These are phyloP conservation scores for Lineus longissimus DNA, from an alignment of 1,140 invertebrate species.

Conservation along the genomic window DNA sequence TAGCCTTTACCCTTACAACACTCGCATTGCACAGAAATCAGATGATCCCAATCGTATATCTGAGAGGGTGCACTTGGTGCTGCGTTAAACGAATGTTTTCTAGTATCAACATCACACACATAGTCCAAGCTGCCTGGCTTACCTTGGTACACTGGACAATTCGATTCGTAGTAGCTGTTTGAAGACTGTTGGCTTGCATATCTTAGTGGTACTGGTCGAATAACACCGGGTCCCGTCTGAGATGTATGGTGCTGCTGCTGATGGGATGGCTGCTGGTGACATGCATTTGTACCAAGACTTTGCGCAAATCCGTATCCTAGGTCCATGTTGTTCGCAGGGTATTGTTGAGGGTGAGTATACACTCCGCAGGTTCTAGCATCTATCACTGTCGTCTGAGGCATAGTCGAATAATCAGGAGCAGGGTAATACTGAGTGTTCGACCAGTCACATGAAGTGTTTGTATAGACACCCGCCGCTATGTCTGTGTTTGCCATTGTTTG, in stretches of 20 bases:
- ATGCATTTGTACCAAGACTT: background rate
- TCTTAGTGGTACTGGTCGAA: background rate
- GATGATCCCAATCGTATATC: background rate
- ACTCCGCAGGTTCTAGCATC: background rate
- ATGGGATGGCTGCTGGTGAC: background rate
- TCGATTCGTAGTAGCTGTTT: background rate
- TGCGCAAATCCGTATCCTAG: background rate
- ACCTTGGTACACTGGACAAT: background rate
- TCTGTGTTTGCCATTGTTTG: conserved; percentile 1
- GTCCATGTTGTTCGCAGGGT: background rate
- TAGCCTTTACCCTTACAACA: background rate
- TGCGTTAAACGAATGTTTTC: background rate
- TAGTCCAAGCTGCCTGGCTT: background rate
- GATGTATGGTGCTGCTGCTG: background rate
- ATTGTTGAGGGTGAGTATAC: background rate
- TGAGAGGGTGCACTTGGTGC: background rate
- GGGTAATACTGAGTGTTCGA: conserved; percentile 1
- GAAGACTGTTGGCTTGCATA: background rate
- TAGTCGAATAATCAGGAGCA: background rate
- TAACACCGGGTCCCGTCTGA: background rate
- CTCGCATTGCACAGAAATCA: background rate
- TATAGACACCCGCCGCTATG: background rate
- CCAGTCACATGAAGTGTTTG: background rate
- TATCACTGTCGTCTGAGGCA: background rate
- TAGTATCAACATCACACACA: background rate